Conservation (phyloP, 2,797 vertebrate genomes). For the Helostoma temminkii region DNA sequence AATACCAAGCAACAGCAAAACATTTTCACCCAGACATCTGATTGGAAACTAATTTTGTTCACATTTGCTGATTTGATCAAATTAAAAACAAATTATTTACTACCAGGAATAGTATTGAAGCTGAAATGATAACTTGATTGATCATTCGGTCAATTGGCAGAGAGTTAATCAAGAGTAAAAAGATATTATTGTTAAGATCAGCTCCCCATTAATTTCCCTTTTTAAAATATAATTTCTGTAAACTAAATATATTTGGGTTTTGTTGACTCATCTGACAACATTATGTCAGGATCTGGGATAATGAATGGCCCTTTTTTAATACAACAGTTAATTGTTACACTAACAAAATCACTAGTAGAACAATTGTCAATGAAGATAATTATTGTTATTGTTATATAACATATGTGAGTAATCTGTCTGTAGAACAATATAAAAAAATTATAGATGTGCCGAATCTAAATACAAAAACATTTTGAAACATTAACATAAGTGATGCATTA, state of each 20-base stretch:
- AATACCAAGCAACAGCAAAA: background rate
- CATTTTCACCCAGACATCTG: conserved; percentile 3
- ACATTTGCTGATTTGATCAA: background rate
- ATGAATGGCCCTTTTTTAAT: background rate
- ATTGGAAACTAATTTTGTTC: background rate
- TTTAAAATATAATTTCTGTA: background rate
- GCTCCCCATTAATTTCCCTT: background rate
- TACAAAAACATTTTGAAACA: background rate
- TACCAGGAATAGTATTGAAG: background rate
- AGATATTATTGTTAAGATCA: no score
- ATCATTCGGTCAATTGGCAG: background rate
- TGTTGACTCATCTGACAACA: no score
- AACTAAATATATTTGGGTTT: background rate
- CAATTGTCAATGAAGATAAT: background rate
- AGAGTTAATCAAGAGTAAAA: background rate
- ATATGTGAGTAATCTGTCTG: background rate
- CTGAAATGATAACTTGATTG: background rate
- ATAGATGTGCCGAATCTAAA: background rate
- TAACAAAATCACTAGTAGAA: background rate
- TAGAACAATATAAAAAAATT: background rate
- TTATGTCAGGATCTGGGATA: background rate
- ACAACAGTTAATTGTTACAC: no score
- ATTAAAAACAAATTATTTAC: no score
- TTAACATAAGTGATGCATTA: background rate
- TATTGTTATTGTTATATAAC: background rate